These are phyloP conservation scores for Drosophila macrospina DNA, from an alignment of 2,888 invertebrate genomes.

Conservation along the genomic window DNA sequence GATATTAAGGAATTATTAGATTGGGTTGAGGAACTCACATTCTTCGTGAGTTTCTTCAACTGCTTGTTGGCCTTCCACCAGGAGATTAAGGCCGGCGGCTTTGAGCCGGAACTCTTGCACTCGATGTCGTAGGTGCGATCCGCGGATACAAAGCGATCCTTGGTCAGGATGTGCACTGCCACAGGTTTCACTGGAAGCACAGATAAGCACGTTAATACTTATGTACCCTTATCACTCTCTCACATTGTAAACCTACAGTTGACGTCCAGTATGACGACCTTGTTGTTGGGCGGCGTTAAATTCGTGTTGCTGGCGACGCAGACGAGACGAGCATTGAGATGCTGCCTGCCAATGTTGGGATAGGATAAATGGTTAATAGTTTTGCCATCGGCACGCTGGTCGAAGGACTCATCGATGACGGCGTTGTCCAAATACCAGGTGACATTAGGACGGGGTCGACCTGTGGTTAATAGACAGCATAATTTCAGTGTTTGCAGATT, in stretches of 20 bases:
- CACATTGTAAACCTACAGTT: conserved; percentile 89
- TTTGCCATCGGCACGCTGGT: conserved; percentile 89
- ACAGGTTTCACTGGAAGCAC: conserved; percentile 91
- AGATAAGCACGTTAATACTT: neutral
- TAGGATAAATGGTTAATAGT: conserved; percentile 93
- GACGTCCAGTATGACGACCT: conserved; percentile 92
- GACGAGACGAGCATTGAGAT: conserved; percentile 92
- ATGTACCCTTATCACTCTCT: too few relatives aligned
- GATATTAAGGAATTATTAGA: neutral
- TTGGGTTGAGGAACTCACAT: conserved; percentile 88
- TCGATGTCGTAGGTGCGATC: conserved; percentile 95
- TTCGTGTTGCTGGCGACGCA: conserved; percentile 96
- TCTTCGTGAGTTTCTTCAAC: conserved; percentile 92
- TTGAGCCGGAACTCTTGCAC: conserved; percentile 93
- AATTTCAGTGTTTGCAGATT: conserved; percentile 17
- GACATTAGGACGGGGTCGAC: conserved; percentile 91
- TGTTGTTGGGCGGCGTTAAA: conserved; percentile 91
- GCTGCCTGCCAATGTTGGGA: conserved; percentile 92
- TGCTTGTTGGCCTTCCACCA: conserved; percentile 96
- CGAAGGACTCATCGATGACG: conserved; percentile 93
- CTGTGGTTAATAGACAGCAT: conserved; percentile 83
- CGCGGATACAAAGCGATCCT: conserved; percentile 93
- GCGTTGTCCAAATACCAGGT: conserved; percentile 94
- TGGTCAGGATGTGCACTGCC: conserved; percentile 92
- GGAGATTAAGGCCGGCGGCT: conserved; percentile 93